Base-by-base conservation (phyloP, 2,797 vertebrate genomes). In the Aphelocoma californica region DNA sequence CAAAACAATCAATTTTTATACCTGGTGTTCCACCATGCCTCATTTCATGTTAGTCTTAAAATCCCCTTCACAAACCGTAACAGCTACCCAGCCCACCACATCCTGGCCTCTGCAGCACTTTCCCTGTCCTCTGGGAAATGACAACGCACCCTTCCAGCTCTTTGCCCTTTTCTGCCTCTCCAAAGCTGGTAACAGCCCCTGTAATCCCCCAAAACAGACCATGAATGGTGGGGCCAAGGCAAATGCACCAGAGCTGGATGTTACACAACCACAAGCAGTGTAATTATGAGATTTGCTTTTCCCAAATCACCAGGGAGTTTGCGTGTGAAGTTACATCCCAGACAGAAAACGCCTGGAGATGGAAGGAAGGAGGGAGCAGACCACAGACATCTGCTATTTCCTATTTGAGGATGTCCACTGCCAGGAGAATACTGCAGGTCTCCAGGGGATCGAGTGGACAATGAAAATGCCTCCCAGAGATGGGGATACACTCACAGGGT, bases 1-100 rank as follows among this genome's bases (percentile, higher is more conserved):
- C 81, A 91, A 79, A 92, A 36, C 67, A 48, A 95, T 96, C 91
- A 62, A 93, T 95, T 91, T 92, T 96, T 94, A 78, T 82, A 95
- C 91, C 69, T 85, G 50, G 45, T 93, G 61, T 82, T 71, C 69
- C 84, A 81, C 65, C 81, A 12, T 5, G 54, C 57, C 58, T 85
- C 61, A 23, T 73, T 60, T 64, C 7, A 2, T 23, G 31, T 77
- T 42, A 70, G 73, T 24, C 75, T 91, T 70, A 87, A 92, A 94
- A 60, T 38, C 57, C 50, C 67, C 67, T 85, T 80, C 67, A 71
- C 64, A 74, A 80, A 12, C n/a, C 20, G 40, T 7, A 7, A 6
- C 26, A 53, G 57, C 24, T 7, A 1, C 17, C 50, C 36, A 69
- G 36, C 32, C 19, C 62, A 65, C 18, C 40, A 9, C 5, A 6